Evolutionary conservation across 2,113 vertebrate species (phyloP), one percentile per base, ranked within the genome.

Genomic region (Empidonax alnorum): DNA sequence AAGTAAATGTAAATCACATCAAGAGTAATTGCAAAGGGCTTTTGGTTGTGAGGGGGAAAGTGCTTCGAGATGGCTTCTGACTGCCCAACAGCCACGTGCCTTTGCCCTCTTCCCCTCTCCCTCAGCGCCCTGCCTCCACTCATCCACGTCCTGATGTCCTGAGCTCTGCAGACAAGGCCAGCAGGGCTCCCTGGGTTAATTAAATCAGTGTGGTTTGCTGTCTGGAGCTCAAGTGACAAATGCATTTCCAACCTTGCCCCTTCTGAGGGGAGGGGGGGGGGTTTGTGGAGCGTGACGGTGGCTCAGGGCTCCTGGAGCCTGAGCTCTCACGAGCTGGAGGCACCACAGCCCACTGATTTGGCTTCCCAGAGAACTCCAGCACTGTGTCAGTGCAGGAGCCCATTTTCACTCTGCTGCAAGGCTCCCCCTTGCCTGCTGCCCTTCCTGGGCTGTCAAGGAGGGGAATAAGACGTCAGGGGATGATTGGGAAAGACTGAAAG

Each of bases 1-100:
- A 75, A 96, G 83, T 86, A 81, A 90, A 95, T 92, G 90, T 86
- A 89, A 96, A 90, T 96, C 96, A 87, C 76, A 90, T 84, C 85
- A 50, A n/a, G 68, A 30, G 53, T 82, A 86, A 94, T 84, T 75
- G 88, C 53, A 84, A 81, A 82, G 90, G 77, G 67, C 72, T 77
- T 83, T 87, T 15, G 8, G 33, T 1, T 63, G n/a, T 11, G 47
- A 88, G 88, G 65, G 28, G 37, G 39, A 80, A 83, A 96, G 75
- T 88, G 79, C 84, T 95, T 27, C 33, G 81, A 87, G 94, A 78
- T 75, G 77, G 81, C 69, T 90, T 72, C 94, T 55, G 81, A 69
- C 0, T 2, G 46, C 47, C 63, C 61, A 25, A 2, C 1, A 1
- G 69, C 66, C 55, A 23, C 1, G 0, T 5, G 23, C 9, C 65